phyloP scores from a whole-genome alignment of 2,113 vertebrate species.

The Coptodon bakossiorum region DNA sequence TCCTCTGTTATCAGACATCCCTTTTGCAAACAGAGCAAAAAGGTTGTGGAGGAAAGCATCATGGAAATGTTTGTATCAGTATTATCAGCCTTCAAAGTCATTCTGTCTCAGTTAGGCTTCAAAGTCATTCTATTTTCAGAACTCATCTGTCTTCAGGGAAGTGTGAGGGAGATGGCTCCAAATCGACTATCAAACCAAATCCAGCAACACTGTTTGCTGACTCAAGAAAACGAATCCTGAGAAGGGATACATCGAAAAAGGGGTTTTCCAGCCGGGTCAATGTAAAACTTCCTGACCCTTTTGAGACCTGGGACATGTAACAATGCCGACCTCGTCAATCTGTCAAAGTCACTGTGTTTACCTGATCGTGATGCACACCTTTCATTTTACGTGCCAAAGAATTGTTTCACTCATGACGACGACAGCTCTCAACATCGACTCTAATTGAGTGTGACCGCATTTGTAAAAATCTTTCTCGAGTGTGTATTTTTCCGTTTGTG shows the following conservation, averaged over 20 bases:
- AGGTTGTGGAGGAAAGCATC: slow-evolving; percentile 30
- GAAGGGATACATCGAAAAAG: background rate
- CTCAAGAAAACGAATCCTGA: background rate
- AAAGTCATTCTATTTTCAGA: slow-evolving; percentile 63
- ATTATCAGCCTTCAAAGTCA: slow-evolving; percentile 49
- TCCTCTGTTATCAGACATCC: slow-evolving; percentile 24
- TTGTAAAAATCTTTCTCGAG: background rate
- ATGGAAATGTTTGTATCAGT: slow-evolving; percentile 37
- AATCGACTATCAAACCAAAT: slow-evolving; percentile 8
- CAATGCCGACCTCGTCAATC: background rate
- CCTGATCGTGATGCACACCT: background rate
- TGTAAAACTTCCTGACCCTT: background rate
- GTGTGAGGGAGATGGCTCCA: slow-evolving; percentile 14
- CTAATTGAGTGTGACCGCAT: background rate
- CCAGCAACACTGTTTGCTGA: background rate
- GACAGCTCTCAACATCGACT: background rate
- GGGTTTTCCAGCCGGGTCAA: background rate
- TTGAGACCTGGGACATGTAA: background rate
- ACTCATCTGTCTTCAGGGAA: slow-evolving; percentile 28
- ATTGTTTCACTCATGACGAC: background rate
- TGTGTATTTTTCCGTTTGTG: background rate
- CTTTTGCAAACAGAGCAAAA: slow-evolving; percentile 24
- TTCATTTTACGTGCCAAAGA: background rate
- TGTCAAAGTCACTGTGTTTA: background rate
- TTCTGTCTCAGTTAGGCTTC: slow-evolving; percentile 24